Evolutionary conservation across 2,113 vertebrate genomes (phyloP), one percentile per base, ranked within the genome.

Genomic region (Scomber colias): DNA sequence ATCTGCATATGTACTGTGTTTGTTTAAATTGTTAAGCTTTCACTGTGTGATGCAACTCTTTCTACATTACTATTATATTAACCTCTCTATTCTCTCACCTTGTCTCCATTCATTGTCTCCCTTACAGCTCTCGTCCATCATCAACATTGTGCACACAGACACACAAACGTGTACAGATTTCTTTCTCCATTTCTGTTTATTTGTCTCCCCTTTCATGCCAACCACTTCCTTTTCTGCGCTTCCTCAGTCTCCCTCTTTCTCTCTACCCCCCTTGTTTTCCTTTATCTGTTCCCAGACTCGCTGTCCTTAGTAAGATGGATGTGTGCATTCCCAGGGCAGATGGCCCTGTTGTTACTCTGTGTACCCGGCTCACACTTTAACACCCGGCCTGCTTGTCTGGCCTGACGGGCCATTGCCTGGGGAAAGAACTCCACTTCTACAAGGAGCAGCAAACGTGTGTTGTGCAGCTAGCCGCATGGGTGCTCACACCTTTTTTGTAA

Each of bases 301-400:
- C 55, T 85, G 90, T 89, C 85, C 83, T 90, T 63, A 83, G 84
- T 89, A 94, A 94, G 93, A 94, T 92, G 86, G 88, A 94, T 94
- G 92, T 83, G 79, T 83, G 88, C 90, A 81, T 90, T 92, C 90
- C 90, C 87, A 87, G 88, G 89, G 89, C 90, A 94, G 93, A 93
- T 92, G 93, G 90, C 85, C 85, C 62, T 86, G 91, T 91, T 93
- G 92, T 87, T 93, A 71, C 83, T 84, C 62, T 40, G 74, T 93
- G 90, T 89, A 87, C 82, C 88, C 72, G 45, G 75, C 82, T 91
- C 91, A 84, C 89, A 91, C 83, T 92, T 91, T 90, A 92, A 89
- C 85, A 92, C 89, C 78, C 84, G 50, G 82, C 76, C 86, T 83
- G 78, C 88, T 89, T 89, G 90, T 92, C 88, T 91, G 88, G 86